Evolutionary conservation across 2,888 invertebrate genomes (phyloP).

Genomic region (Seira sanloemensis): DNA sequence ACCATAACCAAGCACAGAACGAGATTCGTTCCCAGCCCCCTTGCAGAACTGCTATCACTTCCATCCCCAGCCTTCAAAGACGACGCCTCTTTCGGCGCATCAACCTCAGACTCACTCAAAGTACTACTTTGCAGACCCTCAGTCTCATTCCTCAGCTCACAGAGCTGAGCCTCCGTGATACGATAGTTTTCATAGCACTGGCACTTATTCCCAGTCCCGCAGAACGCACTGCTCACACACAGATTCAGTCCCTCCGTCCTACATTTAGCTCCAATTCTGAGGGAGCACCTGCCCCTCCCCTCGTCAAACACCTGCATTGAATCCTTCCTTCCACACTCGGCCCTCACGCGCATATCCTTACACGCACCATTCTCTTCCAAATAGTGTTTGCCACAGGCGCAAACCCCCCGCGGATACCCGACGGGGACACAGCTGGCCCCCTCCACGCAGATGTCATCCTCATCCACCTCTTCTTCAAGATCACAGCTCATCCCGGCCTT

Average conservation of each 20-base stretch:
- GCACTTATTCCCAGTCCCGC: slow-evolving; percentile 40
- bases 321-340: neutral
- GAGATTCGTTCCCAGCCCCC: no score
- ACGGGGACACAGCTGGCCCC: neutral
- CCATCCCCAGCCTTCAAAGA: no score
- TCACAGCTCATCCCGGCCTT: slow-evolving; percentile 11
- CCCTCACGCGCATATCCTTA: neutral
- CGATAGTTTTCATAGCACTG: slow-evolving; percentile 42
- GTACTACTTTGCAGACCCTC: no score
- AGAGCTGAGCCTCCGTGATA: neutral
- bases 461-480: neutral
- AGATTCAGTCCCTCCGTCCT: neutral
- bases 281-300: slow-evolving; percentile 28
- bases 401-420: neutral
- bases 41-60: no score
- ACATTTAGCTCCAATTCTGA: slow-evolving; percentile 17
- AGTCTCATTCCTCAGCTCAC: no score
- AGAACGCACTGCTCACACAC: slow-evolving; percentile 39
- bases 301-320: slow-evolving; percentile 11
- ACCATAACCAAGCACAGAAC: no score
- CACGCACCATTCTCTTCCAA: slow-evolving; percentile 3
- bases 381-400: slow-evolving; percentile 26
- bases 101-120: no score
- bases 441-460: slow-evolving; percentile 16
- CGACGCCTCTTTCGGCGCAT: no score